Evolutionary conservation across 2,888 invertebrate genomes (phyloP).

Genomic region (Eristalis tenax): DNA sequence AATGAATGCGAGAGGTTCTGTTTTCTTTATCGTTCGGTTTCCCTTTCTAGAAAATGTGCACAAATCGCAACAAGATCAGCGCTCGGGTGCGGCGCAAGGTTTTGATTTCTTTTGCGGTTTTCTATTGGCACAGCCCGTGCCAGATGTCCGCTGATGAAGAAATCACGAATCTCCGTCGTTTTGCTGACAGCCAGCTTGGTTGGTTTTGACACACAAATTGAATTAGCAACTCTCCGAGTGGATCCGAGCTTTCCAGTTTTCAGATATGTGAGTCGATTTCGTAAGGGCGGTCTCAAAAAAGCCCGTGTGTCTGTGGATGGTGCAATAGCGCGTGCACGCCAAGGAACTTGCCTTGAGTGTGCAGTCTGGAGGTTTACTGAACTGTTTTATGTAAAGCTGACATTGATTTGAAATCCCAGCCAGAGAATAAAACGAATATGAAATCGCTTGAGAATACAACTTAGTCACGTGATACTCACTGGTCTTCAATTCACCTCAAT

Average conservation of each 20-base stretch:
- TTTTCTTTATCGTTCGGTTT: slow-evolving; percentile 26
- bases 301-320: background rate
- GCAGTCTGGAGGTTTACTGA: background rate
- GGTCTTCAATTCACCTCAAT: too few species aligned
- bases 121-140: background rate
- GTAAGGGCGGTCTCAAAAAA: slow-evolving; percentile 9
- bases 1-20: slow-evolving; percentile 16
- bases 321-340: background rate
- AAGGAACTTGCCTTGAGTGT: background rate
- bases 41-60: slow-evolving; percentile 44
- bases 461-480: too few species aligned
- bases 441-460: background rate
- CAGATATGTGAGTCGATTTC: slow-evolving; percentile 7
- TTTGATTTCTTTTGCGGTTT: slow-evolving; percentile 2
- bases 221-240: slow-evolving; percentile 5
- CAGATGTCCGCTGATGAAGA: slow-evolving; percentile 22
- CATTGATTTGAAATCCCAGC: background rate
- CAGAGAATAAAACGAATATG: background rate
- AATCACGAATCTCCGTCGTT: background rate
- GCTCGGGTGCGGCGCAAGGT: background rate
- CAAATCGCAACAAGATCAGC: background rate
- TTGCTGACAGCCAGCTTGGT: background rate
- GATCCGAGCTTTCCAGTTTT: background rate
- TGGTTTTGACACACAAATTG: slow-evolving; percentile 15
- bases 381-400: background rate